Evolutionary conservation across 1,140 invertebrate genomes (phyloP), one percentile per base, ranked within the genome.

Genomic region (Hyles vespertilio): DNA sequence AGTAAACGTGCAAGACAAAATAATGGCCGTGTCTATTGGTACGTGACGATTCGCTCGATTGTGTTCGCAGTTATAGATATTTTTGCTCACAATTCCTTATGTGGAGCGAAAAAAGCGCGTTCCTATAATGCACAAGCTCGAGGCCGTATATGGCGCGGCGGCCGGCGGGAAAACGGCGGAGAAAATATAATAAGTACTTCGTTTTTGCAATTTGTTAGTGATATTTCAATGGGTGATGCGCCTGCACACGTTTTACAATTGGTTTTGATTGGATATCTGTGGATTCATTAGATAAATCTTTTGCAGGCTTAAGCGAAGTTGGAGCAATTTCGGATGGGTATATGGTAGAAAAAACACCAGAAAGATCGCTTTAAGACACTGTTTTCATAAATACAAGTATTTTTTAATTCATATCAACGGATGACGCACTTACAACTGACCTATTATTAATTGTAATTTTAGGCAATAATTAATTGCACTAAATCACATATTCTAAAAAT

Each of bases 1-100:
- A 65, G 3, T 54, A 11, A 56, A 56, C 63, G 58, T 55, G 52
- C 57, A 67, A 74, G 70, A 69, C 65, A 62, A 70, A 76, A 67
- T 70, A 75, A 83, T 84, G 77, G 76, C 70, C 59, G 76, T 67
- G 69, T 7, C 71, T 64, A 71, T 63, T 80, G 71, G 77, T 56
- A 63, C 74, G 83, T 63, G 79, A 81, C 83, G 80, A 69, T 66
- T 4, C 80, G 81, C 67, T 79, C 79, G 63, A 84, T 84, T 77
- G 80, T 79, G 70, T 67, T 64, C 67, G 72, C 63, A 67, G 60
- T 70, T 73, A 72, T 75, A 77, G 71, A 79, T 79, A 74, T 77
- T 74, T 76, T 67, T 70, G 65, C 73, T 69, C 63, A 65, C 72
- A 70, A 77, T 72, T 74, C 72, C 79, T 77, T 76, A 75, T 46